Conservation (phyloP, 2,888 invertebrate species). For the Eretmocerus hayati region DNA sequence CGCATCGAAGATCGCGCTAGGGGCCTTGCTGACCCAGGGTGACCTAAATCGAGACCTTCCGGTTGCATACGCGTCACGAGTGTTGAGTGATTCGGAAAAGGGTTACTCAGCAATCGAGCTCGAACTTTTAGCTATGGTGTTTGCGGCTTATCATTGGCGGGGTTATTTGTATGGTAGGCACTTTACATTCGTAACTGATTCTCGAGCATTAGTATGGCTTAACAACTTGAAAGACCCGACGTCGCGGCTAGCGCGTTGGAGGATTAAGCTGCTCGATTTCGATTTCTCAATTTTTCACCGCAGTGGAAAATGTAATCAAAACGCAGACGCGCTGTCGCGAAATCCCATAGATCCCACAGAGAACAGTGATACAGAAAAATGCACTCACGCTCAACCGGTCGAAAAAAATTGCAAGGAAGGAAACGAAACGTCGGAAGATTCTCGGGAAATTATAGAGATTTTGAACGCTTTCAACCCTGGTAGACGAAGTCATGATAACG, state of each 20-base stretch:
- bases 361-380: no score
- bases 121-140: background rate
- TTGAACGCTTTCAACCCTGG: no score
- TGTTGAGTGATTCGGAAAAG: no score
- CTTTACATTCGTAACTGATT: background rate
- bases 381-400: no score
- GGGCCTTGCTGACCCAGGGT: background rate
- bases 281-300: background rate
- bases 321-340: background rate
- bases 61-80: no score
- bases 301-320: background rate
- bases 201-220: background rate
- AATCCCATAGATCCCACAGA: no score
- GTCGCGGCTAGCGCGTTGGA: background rate
- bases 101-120: no score
- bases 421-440: no score
- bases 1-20: background rate
- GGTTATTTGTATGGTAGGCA: background rate
- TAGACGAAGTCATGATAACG: no score
- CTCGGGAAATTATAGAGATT: no score
- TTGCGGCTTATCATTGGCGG: background rate
- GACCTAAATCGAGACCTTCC: no score
- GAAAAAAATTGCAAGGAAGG: no score
- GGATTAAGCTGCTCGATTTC: background rate
- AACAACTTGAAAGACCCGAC: background rate